These are phyloP conservation scores for Pachyramphus minor DNA, from an alignment of 2,113 vertebrate species.

Conservation along the genomic window DNA sequence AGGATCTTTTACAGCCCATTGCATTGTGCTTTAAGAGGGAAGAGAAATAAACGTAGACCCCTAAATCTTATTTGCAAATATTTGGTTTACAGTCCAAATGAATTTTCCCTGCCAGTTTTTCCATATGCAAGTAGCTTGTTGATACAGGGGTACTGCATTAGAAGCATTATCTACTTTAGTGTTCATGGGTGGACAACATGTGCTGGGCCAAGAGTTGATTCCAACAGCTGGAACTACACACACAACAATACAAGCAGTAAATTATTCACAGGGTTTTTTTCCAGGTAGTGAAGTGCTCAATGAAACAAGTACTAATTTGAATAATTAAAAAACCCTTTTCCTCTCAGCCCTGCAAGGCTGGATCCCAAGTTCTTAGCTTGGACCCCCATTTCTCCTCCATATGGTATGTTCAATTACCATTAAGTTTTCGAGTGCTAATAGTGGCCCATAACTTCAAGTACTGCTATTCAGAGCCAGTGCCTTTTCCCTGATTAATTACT, in stretches of 20 bases:
- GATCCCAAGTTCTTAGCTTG: background rate
- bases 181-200: fast-evolving
- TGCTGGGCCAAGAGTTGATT: background rate
- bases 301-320: background rate
- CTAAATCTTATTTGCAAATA: background rate
- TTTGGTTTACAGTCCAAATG: background rate
- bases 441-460: background rate
- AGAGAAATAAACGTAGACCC: background rate
- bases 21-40: background rate
- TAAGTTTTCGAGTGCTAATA: background rate
- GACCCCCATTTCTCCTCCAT: background rate
- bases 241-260: background rate
- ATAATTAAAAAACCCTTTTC: background rate
- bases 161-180: background rate
- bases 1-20: background rate
- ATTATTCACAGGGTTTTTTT: background rate
- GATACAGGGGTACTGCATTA: background rate
- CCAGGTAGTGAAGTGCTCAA: background rate
- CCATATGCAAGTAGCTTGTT: background rate
- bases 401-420: background rate
- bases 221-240: background rate
- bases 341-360: background rate
- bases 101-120: background rate
- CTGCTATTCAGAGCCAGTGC: background rate
- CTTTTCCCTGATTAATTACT: slow-evolving; percentile 26